Base-by-base conservation (phyloP, 2,797 vertebrate species). In the Molothrus aeneus region DNA sequence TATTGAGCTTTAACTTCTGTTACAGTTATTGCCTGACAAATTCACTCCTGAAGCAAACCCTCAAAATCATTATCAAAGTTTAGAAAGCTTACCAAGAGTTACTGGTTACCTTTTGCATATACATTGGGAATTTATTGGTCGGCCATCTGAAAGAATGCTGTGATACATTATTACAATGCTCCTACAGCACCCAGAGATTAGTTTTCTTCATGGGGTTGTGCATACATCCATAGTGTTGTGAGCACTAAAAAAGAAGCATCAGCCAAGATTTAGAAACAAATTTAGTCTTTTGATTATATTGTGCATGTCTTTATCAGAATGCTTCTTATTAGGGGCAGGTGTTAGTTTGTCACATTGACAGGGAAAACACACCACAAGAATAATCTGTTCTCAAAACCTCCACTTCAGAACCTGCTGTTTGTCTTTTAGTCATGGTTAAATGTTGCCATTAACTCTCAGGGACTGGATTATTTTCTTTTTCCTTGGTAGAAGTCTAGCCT, bases 201-300 rank as follows among this genome's bases (percentile, higher is more conserved):
- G 1, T 11, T 11, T 38, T 56, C 29, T 42, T 21, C 9, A 2
- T 61, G 13, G 22, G 17, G 81, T 25, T 86, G 38, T 88, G 54
- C 0, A 0, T 73, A 17, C 11, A 24, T 66, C 43, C 4, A 0
- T 42, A 68, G 36, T 36, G 17, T 43, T 63, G 17, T 48, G 43
- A 77, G 19, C 40, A 6, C 45, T 63, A 32, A 40, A 34, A 59
- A 66, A 48, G 28, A 53, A 45, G 20, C 29, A 57, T 50, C 40
- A 40, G 48, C 31, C n/a, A 66, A 84, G 68, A 38, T 70, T 95
- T 94, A 93, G 66, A 80, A 88, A 45, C 40, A 42, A 69, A 14
- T 56, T 50, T 47, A 36, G 25, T 66, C 42, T 71, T 81, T 77
- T 63, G 69, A 51, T 79, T 73, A 34, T 48, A 19, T 61, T 80